Evolutionary conservation across 1,140 invertebrate genomes (phyloP).

Genomic region (Anadara kagoshimensis): DNA sequence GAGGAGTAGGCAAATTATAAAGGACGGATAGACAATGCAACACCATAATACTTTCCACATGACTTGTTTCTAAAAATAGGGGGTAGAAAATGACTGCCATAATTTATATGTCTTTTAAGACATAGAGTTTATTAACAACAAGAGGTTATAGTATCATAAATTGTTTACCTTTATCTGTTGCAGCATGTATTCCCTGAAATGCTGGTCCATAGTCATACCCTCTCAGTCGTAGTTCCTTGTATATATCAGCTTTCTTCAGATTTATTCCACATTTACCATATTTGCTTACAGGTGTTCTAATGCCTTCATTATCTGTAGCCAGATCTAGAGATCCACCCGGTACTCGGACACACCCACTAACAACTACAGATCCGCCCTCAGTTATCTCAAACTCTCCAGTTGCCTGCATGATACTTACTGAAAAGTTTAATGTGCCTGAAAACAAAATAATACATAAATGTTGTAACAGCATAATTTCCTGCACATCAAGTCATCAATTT

Average conservation of each 20-base stretch:
- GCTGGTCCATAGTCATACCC: conserved; percentile 93
- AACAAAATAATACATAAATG: conserved; percentile 31
- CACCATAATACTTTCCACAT: too few species aligned
- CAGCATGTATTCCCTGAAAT: conserved; percentile 81
- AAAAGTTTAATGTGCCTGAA: conserved; percentile 83
- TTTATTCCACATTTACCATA: conserved; percentile 42
- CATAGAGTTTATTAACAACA: too few species aligned
- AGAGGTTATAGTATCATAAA: neutral
- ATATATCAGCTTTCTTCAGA: conserved; percentile 85
- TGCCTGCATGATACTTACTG: conserved; percentile 89
- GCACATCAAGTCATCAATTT: too few species aligned
- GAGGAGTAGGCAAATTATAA: too few species aligned
- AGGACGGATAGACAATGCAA: too few species aligned
- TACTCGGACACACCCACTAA: conserved; percentile 68
- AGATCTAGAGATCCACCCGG: neutral
- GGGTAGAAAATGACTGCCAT: neutral
- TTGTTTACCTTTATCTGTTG: conserved; percentile 45
- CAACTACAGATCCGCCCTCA: conserved; percentile 87
- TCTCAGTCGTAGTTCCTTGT: conserved; percentile 92
- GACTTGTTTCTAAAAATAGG: too few species aligned
- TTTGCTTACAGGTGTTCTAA: conserved; percentile 19
- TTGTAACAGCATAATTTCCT: neutral
- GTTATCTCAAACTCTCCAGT: conserved; percentile 93
- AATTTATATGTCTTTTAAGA: neutral
- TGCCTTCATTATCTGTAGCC: conserved; percentile 1